Evolutionary conservation across 2,888 invertebrate species (phyloP).

Genomic region (Pilophorus perplexus): DNA sequence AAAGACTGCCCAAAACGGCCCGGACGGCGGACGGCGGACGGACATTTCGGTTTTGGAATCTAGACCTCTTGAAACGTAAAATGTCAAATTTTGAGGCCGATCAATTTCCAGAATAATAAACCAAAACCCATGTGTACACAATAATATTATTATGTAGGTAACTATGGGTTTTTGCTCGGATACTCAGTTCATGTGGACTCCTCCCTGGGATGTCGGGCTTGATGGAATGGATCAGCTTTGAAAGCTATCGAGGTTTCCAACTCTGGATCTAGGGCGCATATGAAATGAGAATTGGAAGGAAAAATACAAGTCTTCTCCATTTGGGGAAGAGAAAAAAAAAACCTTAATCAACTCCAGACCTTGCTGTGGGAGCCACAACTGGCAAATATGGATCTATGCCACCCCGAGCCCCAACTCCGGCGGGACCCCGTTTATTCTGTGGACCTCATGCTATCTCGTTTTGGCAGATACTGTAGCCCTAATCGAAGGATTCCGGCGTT

Average conservation of each 20-base stretch:
- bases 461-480: slow-evolving; percentile 24
- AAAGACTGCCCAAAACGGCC: no score
- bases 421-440: slow-evolving; percentile 2
- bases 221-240: no score
- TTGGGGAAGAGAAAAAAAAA: slow-evolving; percentile 13
- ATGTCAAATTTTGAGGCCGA: no score
- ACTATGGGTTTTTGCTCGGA: no score
- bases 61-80: no score
- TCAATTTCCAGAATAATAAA: no score
- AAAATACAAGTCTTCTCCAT: slow-evolving; percentile 17
- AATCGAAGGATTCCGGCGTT: slow-evolving; percentile 18
- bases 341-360: slow-evolving; percentile 28
- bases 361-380: slow-evolving; percentile 21
- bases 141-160: no score
- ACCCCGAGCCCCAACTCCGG: slow-evolving; percentile 7
- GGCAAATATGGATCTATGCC: slow-evolving; percentile 29
- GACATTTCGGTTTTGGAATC: no score
- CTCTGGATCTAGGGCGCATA: slow-evolving; percentile 18
- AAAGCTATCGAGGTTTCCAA: not conserved
- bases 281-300: slow-evolving; percentile 22
- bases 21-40: no score
- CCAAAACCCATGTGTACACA: no score
- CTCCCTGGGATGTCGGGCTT: no score
- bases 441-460: slow-evolving; percentile 2
- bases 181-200: no score